These are phyloP conservation scores for Colius striatus DNA, from an alignment of 2,113 vertebrate genomes.

Conservation along the genomic window DNA sequence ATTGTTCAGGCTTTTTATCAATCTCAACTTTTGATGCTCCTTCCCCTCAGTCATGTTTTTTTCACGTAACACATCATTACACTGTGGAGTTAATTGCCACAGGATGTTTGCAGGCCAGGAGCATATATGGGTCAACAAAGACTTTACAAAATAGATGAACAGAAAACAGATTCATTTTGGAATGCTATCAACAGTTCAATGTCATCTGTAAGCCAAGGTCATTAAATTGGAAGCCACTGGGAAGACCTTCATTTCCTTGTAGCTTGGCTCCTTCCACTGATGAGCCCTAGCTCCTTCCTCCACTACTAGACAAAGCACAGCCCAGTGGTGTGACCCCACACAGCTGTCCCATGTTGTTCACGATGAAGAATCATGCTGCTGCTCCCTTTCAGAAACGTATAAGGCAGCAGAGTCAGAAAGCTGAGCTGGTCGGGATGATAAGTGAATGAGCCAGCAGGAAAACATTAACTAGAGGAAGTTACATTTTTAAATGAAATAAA, in stretches of 20 bases:
- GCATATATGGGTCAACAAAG: neutral
- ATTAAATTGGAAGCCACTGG: neutral
- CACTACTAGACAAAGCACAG: neutral
- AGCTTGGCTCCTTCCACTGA: neutral
- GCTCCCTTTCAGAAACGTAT: neutral
- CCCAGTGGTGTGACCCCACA: neutral
- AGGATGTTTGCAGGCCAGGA: constrained; percentile 3
- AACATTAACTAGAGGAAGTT: neutral
- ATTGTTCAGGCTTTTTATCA: neutral
- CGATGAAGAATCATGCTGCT: neutral
- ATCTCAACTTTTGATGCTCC: neutral
- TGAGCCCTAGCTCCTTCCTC: neutral
- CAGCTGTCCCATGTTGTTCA: neutral
- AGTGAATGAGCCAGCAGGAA: neutral
- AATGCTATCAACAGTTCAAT: neutral
- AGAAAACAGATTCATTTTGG: neutral
- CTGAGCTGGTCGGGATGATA: neutral
- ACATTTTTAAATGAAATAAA: too few species aligned
- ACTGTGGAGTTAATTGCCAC: neutral
- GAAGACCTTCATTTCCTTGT: neutral
- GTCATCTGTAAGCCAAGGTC: neutral
- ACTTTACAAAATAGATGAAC: neutral
- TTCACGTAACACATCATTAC: neutral
- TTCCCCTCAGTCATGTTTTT: neutral
- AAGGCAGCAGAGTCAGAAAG: neutral